phyloP scores from a whole-genome alignment of 2,888 invertebrate species.

The Nudaria mundana region DNA sequence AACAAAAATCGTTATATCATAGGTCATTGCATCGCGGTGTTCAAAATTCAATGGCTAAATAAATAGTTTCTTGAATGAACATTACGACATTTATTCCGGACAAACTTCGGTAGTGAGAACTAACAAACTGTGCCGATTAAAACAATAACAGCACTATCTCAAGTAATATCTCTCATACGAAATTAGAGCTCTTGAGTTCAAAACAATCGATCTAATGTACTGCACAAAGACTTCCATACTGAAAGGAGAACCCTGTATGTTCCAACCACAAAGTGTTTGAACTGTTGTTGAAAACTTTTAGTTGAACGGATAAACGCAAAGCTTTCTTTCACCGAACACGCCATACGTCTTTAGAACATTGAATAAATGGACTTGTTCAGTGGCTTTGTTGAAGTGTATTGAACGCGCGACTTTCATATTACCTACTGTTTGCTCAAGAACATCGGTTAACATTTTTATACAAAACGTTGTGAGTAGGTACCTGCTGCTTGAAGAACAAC shows the following conservation, averaged over 20 bases:
- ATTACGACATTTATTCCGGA: too few species aligned
- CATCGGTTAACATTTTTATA: slow-evolving; percentile 2
- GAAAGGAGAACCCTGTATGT: slow-evolving; percentile 73
- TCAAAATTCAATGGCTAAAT: too few species aligned
- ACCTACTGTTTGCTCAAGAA: slow-evolving; percentile 21
- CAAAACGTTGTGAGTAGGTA: too few species aligned
- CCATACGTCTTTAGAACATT: slow-evolving; percentile 60
- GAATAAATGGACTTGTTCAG: slow-evolving; percentile 57
- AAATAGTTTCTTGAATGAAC: too few species aligned
- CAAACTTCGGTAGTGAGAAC: too few species aligned
- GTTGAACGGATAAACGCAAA: slow-evolving; percentile 57
- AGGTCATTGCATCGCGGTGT: too few species aligned
- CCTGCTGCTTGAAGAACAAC: too few species aligned
- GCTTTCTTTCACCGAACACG: slow-evolving; percentile 56
- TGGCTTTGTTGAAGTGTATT: slow-evolving; percentile 39
- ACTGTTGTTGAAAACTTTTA: slow-evolving; percentile 78
- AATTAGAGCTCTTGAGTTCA: slow-evolving; percentile 28
- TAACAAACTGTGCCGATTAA: too few species aligned
- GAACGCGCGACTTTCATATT: slow-evolving; percentile 34
- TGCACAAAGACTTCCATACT: slow-evolving; percentile 46
- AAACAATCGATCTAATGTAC: slow-evolving; percentile 54
- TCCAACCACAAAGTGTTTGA: slow-evolving; percentile 75
- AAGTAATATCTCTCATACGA: too few species aligned
- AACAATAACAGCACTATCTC: too few species aligned
- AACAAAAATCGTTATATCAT: too few species aligned